Conservation (phyloP, 2,888 invertebrate genomes). For the Platerodrilus igneus region DNA sequence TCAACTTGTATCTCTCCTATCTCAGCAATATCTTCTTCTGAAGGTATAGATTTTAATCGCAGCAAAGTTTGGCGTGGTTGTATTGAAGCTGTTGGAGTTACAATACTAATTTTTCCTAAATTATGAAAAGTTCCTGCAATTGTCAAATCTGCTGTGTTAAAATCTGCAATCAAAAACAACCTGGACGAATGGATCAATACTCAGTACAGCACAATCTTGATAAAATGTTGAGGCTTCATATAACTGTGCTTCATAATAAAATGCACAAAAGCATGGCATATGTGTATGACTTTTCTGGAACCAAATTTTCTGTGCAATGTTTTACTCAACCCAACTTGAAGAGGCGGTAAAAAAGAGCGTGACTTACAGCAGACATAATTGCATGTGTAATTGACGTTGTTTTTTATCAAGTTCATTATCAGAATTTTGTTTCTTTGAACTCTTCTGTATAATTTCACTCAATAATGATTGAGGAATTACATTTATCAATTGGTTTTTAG, state of each 20-base stretch:
- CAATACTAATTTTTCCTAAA: too few relatives aligned
- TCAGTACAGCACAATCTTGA: constrained; percentile 9
- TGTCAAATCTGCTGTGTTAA: too few relatives aligned
- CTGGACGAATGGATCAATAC: constrained; percentile 6
- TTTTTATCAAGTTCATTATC: neutral
- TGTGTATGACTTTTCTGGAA: constrained; percentile 8
- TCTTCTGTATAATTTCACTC: too few relatives aligned
- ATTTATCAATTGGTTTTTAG: neutral
- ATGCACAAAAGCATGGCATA: constrained; percentile 7
- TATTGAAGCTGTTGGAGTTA: too few relatives aligned
- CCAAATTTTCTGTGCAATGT: constrained; percentile 13
- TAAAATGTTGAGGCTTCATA: too few relatives aligned
- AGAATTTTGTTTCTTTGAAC: too few relatives aligned
- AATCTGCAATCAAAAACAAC: too few relatives aligned
- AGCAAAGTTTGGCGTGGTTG: constrained; percentile 11
- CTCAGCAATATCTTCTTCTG: constrained; percentile 13
- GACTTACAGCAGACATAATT: constrained; percentile 11
- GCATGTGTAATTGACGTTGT: constrained; percentile 15
- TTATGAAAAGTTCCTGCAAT: too few relatives aligned
- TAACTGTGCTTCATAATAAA: constrained; percentile 12
- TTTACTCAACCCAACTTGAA: constrained; percentile 8
- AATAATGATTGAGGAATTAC: too few relatives aligned
- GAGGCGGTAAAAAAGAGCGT: constrained; percentile 8
- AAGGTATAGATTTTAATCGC: constrained; percentile 13
- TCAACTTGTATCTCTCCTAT: constrained; percentile 13